Conservation (phyloP, 2,888 invertebrate species). For the Aplocera efformata region DNA sequence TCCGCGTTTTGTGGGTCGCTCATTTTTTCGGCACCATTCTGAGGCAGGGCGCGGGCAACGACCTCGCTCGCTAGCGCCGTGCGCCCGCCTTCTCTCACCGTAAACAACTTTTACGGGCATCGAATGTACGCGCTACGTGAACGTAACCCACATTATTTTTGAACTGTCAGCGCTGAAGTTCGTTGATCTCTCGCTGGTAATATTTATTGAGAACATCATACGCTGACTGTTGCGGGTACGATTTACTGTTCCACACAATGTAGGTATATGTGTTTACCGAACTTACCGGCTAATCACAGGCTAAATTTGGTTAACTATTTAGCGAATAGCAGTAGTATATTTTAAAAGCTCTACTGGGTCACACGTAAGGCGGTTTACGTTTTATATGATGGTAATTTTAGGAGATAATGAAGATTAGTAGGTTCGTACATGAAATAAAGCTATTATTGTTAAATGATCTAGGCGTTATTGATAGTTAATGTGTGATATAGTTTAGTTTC, state of each 20-base stretch:
- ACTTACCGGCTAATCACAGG: conserved; percentile 38
- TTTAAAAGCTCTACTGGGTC: too few species aligned
- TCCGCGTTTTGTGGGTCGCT: conserved; percentile 69
- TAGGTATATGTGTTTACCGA: conserved; percentile 43
- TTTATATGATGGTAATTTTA: too few species aligned
- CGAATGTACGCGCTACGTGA: conserved; percentile 77
- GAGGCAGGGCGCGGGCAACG: conserved; percentile 61
- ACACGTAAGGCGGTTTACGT: too few species aligned
- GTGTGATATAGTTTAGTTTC: too few species aligned
- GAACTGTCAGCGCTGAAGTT: conserved; percentile 77
- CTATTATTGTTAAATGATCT: too few species aligned
- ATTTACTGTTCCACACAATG: conserved; percentile 57
- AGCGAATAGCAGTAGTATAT: conserved; percentile 19
- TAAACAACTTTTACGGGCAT: conserved; percentile 78
- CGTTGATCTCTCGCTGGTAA: conserved; percentile 68
- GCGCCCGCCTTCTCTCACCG: conserved; percentile 54
- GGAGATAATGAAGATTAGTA: too few species aligned
- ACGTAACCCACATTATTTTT: conserved; percentile 80
- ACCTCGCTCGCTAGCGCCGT: conserved; percentile 55
- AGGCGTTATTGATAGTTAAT: too few species aligned
- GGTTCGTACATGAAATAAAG: too few species aligned
- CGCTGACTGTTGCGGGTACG: conserved; percentile 54
- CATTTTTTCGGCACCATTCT: conserved; percentile 75
- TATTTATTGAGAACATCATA: conserved; percentile 73
- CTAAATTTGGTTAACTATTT: conserved; percentile 26